A percentile compares a stretch with the other conserved stretches of the same genome.
These are phyloP conservation scores for Aphelenchoides bicaudatus DNA, from an alignment of 2,888 invertebrate genomes.

Conservation along the genomic window DNA sequence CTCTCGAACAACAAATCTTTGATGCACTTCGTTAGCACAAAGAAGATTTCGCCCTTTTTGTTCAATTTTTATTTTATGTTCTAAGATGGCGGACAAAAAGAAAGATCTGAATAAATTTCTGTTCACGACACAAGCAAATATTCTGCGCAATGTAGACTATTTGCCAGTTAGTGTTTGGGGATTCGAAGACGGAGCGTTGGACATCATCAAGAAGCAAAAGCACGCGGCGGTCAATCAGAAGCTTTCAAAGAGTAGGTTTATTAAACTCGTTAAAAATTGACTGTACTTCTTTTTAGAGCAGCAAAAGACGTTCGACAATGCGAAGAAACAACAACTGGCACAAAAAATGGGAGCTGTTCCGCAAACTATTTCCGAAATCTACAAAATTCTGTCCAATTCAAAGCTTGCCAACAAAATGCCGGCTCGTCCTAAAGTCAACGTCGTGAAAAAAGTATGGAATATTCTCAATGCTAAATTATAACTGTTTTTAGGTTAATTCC, in stretches of 20 bases:
- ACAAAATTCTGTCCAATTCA: not conserved
- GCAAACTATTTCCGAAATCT: slow-evolving; percentile 11
- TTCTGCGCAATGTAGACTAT: slow-evolving; percentile 39
- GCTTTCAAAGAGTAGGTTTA: slow-evolving; percentile 37
- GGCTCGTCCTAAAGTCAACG: no score
- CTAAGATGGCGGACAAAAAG: no score
- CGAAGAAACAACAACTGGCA: slow-evolving; percentile 15
- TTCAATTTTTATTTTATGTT: no score
- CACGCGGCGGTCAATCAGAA: slow-evolving; percentile 42
- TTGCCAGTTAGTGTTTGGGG: slow-evolving; percentile 44
- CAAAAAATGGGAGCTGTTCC: slow-evolving; percentile 15
- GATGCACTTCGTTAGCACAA: no score
- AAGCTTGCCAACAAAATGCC: no score
- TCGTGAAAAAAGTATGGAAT: no score
- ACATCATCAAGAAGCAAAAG: slow-evolving; percentile 39
- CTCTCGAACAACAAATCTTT: no score
- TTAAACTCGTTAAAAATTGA: not conserved
- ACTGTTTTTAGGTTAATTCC: no score
- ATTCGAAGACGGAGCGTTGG: slow-evolving; percentile 42
- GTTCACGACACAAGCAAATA: no score
- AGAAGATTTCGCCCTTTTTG: no score
- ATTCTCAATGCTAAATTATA: no score
- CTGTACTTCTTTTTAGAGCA: not conserved
- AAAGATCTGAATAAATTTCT: no score
- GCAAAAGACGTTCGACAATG: not conserved